phyloP scores from a whole-genome alignment of 1,140 invertebrate species.

The Trialeurodes vaporariorum region DNA sequence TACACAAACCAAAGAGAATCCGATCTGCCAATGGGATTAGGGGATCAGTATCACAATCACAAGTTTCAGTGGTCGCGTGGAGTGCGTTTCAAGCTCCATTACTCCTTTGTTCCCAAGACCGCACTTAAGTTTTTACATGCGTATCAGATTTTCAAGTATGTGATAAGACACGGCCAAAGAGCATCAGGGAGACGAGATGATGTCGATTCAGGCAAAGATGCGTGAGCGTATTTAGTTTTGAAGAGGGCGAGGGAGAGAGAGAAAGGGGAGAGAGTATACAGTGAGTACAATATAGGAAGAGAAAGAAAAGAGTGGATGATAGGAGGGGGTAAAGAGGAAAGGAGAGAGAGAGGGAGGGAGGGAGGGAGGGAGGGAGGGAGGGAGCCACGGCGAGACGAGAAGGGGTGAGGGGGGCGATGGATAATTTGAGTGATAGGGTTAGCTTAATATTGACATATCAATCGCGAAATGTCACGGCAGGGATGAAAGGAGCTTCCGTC shows the following conservation, averaged over 20 bases:
- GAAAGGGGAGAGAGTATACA: no score
- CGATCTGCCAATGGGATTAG: neutral
- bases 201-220: no score
- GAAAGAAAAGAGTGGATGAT: slow-evolving; percentile 6
- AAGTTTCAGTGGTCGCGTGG: neutral
- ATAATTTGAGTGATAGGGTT: neutral
- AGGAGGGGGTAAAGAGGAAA: neutral
- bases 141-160: neutral
- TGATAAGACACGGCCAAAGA: no score
- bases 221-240: no score
- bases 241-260: no score
- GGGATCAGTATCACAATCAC: neutral
- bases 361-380: neutral
- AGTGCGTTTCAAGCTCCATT: neutral
- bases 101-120: neutral
- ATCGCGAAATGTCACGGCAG: neutral
- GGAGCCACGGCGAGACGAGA: neutral
- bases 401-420: neutral
- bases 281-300: neutral
- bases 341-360: neutral
- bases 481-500: neutral
- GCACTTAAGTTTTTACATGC: neutral
- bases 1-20: no score
- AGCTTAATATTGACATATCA: neutral
- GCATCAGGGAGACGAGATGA: no score